phyloP scores from a whole-genome alignment of 2,113 vertebrate species.

The Dendropsophus ebraccatus region DNA sequence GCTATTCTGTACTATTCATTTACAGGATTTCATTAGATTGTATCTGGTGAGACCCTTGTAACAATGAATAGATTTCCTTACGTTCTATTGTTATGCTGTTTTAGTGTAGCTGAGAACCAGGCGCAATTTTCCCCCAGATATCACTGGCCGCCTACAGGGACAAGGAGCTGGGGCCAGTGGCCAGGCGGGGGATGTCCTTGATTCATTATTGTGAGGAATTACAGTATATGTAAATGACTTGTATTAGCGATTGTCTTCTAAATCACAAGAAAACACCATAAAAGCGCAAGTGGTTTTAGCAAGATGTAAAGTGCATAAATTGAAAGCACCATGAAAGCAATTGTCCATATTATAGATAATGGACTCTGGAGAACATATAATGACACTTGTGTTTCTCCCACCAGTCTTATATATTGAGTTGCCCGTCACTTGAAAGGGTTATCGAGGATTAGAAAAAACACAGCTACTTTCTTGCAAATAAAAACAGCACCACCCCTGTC shows the following conservation, averaged over 20 bases:
- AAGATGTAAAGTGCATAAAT: neutral
- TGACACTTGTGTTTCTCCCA: too few relatives aligned
- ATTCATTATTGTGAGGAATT: neutral
- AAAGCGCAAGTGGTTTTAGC: too few relatives aligned
- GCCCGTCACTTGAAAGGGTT: too few relatives aligned
- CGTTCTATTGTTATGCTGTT: neutral
- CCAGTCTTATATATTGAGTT: too few relatives aligned
- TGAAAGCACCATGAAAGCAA: neutral
- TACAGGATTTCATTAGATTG: conserved; percentile 24
- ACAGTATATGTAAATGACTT: neutral
- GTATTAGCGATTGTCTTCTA: neutral
- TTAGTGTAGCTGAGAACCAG: neutral
- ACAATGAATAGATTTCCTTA: neutral
- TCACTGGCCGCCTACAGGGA: neutral
- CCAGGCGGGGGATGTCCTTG: neutral
- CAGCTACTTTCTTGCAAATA: too few relatives aligned
- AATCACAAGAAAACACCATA: neutral
- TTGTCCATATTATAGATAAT: neutral
- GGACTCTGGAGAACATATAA: too few relatives aligned
- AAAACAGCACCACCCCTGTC: too few relatives aligned
- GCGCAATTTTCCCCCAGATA: neutral
- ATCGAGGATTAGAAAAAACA: too few relatives aligned
- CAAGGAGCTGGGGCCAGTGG: neutral
- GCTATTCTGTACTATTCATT: conserved; percentile 34
- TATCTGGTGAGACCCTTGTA: conserved; percentile 16